A percentile compares a stretch with the other conserved stretches of the same genome.
Evolutionary conservation across 53 echinoderm and acorn worm species (phyloP).

Genomic region (Pentamera pediparva): DNA sequence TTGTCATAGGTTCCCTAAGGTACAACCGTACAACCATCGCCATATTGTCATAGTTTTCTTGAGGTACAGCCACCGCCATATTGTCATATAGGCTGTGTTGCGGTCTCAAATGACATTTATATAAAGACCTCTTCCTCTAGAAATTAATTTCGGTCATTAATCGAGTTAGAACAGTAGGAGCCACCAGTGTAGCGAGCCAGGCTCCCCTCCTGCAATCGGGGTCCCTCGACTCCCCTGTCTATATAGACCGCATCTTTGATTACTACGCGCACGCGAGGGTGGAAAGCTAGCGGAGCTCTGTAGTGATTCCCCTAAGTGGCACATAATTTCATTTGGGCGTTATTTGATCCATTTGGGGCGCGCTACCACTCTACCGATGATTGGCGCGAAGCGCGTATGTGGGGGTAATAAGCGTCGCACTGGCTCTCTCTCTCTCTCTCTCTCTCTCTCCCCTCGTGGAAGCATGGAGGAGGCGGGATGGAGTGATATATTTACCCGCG

Average conservation of each 20-base stretch:
- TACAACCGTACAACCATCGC: too few species aligned
- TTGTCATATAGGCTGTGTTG: too few species aligned
- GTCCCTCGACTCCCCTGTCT: background rate
- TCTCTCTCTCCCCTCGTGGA: too few species aligned
- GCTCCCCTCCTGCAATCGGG: constrained; percentile 16
- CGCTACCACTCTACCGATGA: constrained; percentile 31
- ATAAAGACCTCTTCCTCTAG: constrained; percentile 15
- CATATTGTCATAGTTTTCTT: too few species aligned
- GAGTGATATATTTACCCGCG: constrained; percentile 35
- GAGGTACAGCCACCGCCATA: too few species aligned
- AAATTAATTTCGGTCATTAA: constrained; percentile 25
- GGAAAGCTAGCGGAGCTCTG: constrained; percentile 26
- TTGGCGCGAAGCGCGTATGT: constrained; percentile 35
- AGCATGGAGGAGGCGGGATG: too few species aligned
- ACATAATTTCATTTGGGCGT: constrained; percentile 33
- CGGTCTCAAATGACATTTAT: too few species aligned
- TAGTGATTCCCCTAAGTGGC: constrained; percentile 38
- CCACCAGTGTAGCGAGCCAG: too few species aligned
- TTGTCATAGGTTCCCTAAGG: too few species aligned
- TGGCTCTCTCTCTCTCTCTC: too few species aligned
- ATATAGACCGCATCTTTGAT: constrained; percentile 6
- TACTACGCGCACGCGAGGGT: constrained; percentile 25
- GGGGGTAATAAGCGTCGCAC: constrained; percentile 27
- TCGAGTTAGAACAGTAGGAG: too few species aligned
- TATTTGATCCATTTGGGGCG: constrained; percentile 35